Base-by-base conservation (phyloP, 2,888 invertebrate species). In the Alsophila aescularia region DNA sequence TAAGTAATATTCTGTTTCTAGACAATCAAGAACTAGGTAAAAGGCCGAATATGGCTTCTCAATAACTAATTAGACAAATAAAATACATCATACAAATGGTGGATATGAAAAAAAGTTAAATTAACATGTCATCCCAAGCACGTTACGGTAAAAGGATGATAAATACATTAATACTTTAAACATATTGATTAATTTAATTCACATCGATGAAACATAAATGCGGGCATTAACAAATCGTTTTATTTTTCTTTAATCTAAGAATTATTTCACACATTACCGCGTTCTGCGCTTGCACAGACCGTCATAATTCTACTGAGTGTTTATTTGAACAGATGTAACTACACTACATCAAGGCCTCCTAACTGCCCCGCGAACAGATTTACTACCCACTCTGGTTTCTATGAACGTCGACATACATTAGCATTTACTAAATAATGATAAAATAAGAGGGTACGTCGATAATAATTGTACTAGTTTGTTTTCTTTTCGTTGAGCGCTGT, bases 341-440 rank as follows among this genome's bases (percentile, higher is more conserved):
- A 57, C 58, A 63, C 70, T 73, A 61, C 60, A 73, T 72, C 69
- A 67, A 64, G 66, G 66, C 56, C 59, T 42, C 52, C 42, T 63
- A 77, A 81, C 72, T 67, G 66, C 51, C 75, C 67, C 64, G 72
- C 60, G 64, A 85, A 88, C 74, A 66, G 84, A 79, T 76, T 77
- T 77, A 86, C 73, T 62, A 57, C 50, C 66, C 69, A 64, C 72
- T 83, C 85, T 85, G 86, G 79, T 84, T 81, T 77, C 73, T 78
- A 63, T 81, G 84, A 73, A 77, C 83, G 81, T 84, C 85, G 77
- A 81, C 80, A 80, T 81, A 80, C 83, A 77, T 87, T 85, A 83
- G 69, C 64, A 75, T 79, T 73, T 73, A 81, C 78, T 83, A 79
- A 81, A 85, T 85, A 86, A 72, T 68, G 68, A 76, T 79, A 75